Conservation (phyloP, 2,113 vertebrate species). For the Chaenogobius annularis region DNA sequence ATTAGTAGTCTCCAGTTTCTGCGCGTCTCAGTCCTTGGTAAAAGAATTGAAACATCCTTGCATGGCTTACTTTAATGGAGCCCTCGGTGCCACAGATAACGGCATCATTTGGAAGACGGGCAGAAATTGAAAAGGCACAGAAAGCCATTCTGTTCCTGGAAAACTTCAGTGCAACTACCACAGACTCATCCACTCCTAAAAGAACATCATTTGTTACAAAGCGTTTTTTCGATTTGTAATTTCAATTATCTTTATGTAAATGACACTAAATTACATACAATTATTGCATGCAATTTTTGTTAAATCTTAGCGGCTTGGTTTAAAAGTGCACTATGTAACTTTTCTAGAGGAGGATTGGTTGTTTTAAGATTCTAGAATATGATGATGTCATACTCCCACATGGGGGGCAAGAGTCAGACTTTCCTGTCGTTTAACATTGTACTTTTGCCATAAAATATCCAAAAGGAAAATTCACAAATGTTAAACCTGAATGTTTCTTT, state of each 20-base stretch:
- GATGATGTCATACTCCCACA: too few species aligned
- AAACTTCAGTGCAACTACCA: conserved; percentile 72
- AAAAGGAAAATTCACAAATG: too few species aligned
- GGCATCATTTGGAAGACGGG: conserved; percentile 66
- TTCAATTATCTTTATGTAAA: neutral
- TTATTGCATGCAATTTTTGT: neutral
- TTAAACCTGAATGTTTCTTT: too few species aligned
- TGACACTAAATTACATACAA: neutral
- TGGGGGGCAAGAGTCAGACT: too few species aligned
- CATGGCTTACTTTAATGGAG: conserved; percentile 68
- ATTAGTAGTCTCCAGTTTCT: conserved; percentile 17
- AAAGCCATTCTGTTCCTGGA: conserved; percentile 67
- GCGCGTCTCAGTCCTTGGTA: conserved; percentile 29
- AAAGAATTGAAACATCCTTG: conserved; percentile 28
- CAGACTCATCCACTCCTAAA: conserved; percentile 68
- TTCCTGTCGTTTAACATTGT: too few species aligned
- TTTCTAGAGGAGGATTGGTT: too few species aligned
- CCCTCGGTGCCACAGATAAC: conserved; percentile 72
- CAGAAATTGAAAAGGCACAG: conserved; percentile 55
- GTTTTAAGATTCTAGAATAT: too few species aligned
- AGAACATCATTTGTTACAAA: neutral
- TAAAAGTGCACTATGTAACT: neutral
- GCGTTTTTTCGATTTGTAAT: neutral
- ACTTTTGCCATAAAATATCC: too few species aligned
- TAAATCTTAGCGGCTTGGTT: neutral